Base-by-base conservation (phyloP, 2,888 invertebrate genomes). In the Andrena trimmerana region DNA sequence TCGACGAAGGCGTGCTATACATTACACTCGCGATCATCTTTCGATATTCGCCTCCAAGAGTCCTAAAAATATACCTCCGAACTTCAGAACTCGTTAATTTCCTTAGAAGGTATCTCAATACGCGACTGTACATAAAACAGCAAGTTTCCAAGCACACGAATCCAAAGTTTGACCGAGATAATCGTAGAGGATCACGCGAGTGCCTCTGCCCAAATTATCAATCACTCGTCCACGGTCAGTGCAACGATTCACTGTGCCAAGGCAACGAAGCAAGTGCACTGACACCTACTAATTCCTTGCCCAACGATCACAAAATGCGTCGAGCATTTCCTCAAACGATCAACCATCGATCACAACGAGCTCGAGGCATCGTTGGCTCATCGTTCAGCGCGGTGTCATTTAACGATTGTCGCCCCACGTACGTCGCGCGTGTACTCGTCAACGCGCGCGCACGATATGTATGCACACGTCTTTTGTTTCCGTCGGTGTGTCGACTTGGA, bases 381-480 rank as follows among this genome's bases (percentile, higher is more conserved):
- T 60, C 10, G 10, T 50, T 33, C 8, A 8, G 2, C n/a, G 24
- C 27, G n/a, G 20, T 13, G 20, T 66, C 36, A 16, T 31, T 20
- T 13, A 54, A 72, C 54, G 42, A 66, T 57, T 42, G 66, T 62
- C 50, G 33, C 27, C 59, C 16, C 50, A 8, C 59, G 73, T 42
- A 57, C 29, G 10, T 48, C 31, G 4, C 48, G 5, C n/a, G 7
- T 3, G 52, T n/a, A 36, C 36, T 3, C 10, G 10, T 36, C 3
- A 13, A 13, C 42, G 42, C 42, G 42, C 16, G 42, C 42, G 42
- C 16, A 5, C 42, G 42, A 42, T 42, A 20, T 52, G 52, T 20
- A 36, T 6, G 36, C 20, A 70, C 33, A 33, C 60, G 50, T 62
- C 69, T 52, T 69, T 69, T 69, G 13, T 27, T 27, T 16, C 33